phyloP scores from a whole-genome alignment of 2,797 vertebrate species.

The Typhlichthys eigenmanni region DNA sequence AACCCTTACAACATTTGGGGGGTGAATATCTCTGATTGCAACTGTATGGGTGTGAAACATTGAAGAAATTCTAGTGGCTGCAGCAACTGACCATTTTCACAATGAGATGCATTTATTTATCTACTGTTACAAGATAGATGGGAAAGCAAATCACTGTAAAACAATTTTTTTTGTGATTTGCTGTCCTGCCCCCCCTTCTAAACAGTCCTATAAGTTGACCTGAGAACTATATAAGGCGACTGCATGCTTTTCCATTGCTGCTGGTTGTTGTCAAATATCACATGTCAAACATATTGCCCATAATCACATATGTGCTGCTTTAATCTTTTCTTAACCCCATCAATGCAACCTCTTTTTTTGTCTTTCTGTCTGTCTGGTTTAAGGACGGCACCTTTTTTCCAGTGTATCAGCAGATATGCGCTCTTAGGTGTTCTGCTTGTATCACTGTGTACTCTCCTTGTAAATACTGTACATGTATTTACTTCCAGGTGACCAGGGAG shows the following conservation, averaged over 20 bases:
- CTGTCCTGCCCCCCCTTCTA: not conserved
- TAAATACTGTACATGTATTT: conserved; percentile 34
- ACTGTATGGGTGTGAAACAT: not conserved
- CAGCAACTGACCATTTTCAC: conserved; percentile 9
- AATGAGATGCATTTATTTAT: conserved; percentile 14
- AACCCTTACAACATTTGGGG: no score
- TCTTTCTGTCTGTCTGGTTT: not conserved
- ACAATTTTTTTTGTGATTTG: not conserved
- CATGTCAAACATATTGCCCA: conserved; percentile 13
- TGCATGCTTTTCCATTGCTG: conserved; percentile 20
- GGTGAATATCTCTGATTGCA: no score
- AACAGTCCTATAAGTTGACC: conserved; percentile 20
- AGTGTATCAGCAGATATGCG: conserved; percentile 7
- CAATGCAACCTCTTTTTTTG: not conserved
- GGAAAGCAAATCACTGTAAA: not conserved
- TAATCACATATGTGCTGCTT: conserved; percentile 41
- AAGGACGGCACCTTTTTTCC: conserved; percentile 7
- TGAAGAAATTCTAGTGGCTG: not conserved
- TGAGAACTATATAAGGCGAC: conserved; percentile 8
- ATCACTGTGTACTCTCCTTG: not conserved
- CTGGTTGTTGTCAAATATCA: conserved; percentile 38
- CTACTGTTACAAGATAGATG: not conserved
- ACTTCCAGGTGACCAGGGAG: conserved; percentile 88
- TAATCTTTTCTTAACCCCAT: conserved; percentile 36
- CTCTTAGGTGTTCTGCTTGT: not conserved